Evolutionary conservation across 37 sponge, comb jelly and placozoan genomes (phyloP).

Genomic region (Eunapius fragilis): DNA sequence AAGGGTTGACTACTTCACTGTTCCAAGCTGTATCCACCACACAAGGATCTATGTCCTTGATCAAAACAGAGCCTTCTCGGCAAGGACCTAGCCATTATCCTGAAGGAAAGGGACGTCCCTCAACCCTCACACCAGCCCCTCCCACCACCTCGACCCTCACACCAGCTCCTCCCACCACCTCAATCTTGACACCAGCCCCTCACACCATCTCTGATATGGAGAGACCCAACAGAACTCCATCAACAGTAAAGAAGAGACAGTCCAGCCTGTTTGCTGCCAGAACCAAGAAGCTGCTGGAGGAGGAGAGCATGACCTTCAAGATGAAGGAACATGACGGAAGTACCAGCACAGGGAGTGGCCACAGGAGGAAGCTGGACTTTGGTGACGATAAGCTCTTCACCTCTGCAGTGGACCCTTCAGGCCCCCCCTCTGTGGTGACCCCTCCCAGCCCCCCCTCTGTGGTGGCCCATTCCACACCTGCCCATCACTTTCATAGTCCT

Average conservation of each 20-base stretch:
- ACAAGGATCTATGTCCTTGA: neutral
- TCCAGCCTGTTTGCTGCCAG: constrained; percentile 24
- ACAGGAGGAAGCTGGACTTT: neutral
- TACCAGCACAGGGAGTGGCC: neutral
- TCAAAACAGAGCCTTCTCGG: neutral
- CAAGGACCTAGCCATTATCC: neutral
- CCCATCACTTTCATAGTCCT: neutral
- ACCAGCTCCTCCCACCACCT: too few species aligned
- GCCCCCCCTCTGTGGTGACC: neutral
- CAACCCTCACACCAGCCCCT: too few species aligned
- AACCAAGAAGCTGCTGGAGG: constrained; percentile 19
- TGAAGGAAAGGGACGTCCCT: neutral
- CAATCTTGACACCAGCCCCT: too few species aligned
- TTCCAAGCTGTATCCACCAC: neutral
- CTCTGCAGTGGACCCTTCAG: neutral
- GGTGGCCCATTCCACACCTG: neutral
- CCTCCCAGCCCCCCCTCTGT: neutral
- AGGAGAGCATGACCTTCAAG: constrained; percentile 24
- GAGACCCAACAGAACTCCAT: neutral
- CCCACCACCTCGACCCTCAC: too few species aligned
- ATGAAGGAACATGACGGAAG: neutral
- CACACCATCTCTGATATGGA: too few species aligned
- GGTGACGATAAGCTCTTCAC: neutral
- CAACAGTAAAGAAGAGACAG: constrained; percentile 21
- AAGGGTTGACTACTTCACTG: neutral